A percentile compares a stretch with the other conserved stretches of the same genome.
These are phyloP conservation scores for Oxyura jamaicensis DNA, from an alignment of 2,113 vertebrate genomes.

Conservation along the genomic window DNA sequence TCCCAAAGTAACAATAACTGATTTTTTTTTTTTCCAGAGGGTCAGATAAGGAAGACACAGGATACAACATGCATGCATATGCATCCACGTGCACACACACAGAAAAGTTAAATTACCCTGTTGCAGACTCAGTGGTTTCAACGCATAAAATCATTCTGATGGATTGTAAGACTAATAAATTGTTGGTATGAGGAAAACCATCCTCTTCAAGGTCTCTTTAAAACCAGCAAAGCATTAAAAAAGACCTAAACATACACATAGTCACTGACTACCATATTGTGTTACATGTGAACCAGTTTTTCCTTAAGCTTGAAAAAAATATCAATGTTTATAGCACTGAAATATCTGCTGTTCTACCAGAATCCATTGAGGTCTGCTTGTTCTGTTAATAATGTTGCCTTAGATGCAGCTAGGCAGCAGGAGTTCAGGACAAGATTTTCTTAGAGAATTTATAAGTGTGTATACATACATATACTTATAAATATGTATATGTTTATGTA, in stretches of 20 bases:
- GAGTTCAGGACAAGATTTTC: background rate
- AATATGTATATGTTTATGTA: too few species aligned
- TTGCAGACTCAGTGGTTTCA: background rate
- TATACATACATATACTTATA: too few species aligned
- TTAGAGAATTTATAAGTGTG: background rate
- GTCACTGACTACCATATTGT: accelerated
- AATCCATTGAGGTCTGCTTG: background rate
- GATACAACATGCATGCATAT: background rate
- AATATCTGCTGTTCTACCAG: background rate
- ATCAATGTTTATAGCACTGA: background rate
- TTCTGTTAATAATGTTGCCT: background rate
- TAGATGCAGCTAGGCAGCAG: background rate
- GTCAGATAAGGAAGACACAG: background rate
- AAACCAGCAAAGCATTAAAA: background rate
- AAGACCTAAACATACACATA: background rate
- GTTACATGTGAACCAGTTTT: background rate
- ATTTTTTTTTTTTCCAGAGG: background rate
- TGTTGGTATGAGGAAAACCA: background rate
- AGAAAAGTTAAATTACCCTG: background rate
- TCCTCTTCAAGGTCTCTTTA: background rate
- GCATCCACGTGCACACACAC: accelerated
- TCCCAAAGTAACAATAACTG: background rate
- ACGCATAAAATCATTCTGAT: background rate
- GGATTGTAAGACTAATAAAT: constrained; percentile 4
- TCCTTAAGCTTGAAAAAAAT: background rate